A percentile compares a stretch with the other conserved stretches of the same genome.
These are phyloP conservation scores for Clinocottus analis DNA, from an alignment of 2,113 vertebrate species.

Conservation along the genomic window DNA sequence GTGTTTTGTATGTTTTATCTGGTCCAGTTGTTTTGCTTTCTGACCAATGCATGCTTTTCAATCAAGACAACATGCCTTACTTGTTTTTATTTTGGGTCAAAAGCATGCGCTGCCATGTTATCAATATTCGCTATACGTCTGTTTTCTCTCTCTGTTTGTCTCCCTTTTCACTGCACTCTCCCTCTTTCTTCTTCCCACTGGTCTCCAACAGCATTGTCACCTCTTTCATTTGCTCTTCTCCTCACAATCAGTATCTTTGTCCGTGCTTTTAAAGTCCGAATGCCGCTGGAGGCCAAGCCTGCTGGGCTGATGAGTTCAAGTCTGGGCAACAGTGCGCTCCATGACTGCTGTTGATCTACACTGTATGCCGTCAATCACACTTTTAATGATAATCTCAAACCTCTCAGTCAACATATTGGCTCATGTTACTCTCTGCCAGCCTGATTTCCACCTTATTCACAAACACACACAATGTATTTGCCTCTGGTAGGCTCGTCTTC, in stretches of 20 bases:
- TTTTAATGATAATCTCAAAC: conserved; percentile 42
- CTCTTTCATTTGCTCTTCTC: conserved; percentile 19
- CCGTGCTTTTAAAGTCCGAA: conserved; percentile 8
- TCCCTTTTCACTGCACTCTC: not conserved
- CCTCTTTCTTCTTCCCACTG: not conserved
- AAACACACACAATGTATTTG: conserved; percentile 9
- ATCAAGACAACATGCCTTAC: not conserved
- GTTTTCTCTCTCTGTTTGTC: not conserved
- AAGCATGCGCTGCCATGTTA: not conserved
- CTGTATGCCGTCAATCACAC: conserved; percentile 29
- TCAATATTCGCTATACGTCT: not conserved
- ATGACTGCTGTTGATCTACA: conserved; percentile 34
- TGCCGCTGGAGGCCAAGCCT: conserved; percentile 36
- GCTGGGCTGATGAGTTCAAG: conserved; percentile 24
- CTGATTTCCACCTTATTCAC: conserved; percentile 25
- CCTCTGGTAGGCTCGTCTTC: not conserved
- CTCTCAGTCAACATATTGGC: conserved; percentile 34
- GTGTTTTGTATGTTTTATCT: not conserved
- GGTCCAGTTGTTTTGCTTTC: not conserved
- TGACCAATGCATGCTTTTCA: not conserved
- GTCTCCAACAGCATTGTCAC: not conserved
- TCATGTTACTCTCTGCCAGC: conserved; percentile 16
- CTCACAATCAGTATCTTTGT: conserved; percentile 1
- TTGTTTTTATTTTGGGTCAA: not conserved
- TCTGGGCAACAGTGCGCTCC: conserved; percentile 27